These are phyloP conservation scores for Anticlea derivata DNA, from an alignment of 2,888 invertebrate species.

Conservation along the genomic window DNA sequence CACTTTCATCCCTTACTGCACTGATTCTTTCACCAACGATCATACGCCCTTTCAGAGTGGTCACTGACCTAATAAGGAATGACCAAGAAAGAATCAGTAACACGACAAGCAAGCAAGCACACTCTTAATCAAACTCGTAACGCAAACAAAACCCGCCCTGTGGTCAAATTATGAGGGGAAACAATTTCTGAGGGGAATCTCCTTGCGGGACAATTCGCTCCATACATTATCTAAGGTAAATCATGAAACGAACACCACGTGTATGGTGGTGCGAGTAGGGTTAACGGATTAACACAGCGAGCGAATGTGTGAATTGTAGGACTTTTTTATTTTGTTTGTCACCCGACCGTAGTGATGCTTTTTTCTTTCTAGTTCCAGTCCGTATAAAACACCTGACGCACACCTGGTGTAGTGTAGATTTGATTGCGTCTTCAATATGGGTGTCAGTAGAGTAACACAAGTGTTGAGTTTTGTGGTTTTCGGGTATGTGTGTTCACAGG, in stretches of 20 bases:
- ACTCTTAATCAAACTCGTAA: too few relatives aligned
- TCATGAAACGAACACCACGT: constrained; percentile 16
- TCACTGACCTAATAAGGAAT: too few relatives aligned
- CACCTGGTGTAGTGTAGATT: background rate
- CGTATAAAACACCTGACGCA: constrained; percentile 17
- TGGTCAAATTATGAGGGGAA: too few relatives aligned
- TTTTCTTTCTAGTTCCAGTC: constrained; percentile 7
- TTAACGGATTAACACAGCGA: constrained; percentile 25
- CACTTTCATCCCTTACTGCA: too few relatives aligned
- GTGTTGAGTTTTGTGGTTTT: constrained; percentile 38
- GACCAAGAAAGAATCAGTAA: too few relatives aligned
- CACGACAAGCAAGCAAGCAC: too few relatives aligned
- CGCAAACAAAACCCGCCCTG: too few relatives aligned
- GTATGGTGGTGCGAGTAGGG: constrained; percentile 15
- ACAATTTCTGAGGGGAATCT: too few relatives aligned
- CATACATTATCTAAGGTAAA: too few relatives aligned
- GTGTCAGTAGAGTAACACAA: constrained; percentile 33
- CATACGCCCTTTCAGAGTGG: too few relatives aligned
- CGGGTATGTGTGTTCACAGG: constrained; percentile 47
- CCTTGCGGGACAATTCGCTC: too few relatives aligned
- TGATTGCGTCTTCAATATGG: constrained; percentile 8
- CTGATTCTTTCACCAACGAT: too few relatives aligned
- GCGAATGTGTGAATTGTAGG: constrained; percentile 25
- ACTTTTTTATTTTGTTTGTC: constrained; percentile 24
- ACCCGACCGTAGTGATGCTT: constrained; percentile 14